phyloP scores from a whole-genome alignment of 2,888 invertebrate species.

The Agrochola litura region DNA sequence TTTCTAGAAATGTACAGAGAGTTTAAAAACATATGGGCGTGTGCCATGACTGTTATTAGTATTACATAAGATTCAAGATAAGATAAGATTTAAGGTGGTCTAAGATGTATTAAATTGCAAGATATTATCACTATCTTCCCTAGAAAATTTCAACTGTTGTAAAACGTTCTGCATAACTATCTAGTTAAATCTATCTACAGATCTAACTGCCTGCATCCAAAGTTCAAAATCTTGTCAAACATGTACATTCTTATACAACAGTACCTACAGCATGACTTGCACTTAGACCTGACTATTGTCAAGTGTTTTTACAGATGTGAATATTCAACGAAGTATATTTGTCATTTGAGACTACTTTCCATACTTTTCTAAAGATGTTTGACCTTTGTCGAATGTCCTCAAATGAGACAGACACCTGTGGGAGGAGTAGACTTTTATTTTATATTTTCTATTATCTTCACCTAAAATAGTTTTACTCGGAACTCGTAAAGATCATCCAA shows the following conservation, averaged over 20 bases:
- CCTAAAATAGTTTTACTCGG: not conserved
- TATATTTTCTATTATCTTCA: slow-evolving; percentile 19
- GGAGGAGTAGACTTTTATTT: slow-evolving; percentile 27
- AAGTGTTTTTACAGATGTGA: slow-evolving; percentile 35
- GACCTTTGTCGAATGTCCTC: slow-evolving; percentile 35
- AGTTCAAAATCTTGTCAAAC: slow-evolving; percentile 23
- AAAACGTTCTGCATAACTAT: not conserved
- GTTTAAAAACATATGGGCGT: slow-evolving; percentile 2
- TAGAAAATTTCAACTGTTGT: not conserved
- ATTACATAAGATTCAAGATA: not conserved
- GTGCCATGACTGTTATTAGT: not conserved
- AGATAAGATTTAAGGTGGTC: not conserved
- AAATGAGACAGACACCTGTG: slow-evolving; percentile 31
- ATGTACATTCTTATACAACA: not conserved
- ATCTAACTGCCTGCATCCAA: not conserved
- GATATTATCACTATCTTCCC: not conserved
- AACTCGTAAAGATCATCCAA: slow-evolving; percentile 14
- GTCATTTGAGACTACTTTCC: slow-evolving; percentile 33
- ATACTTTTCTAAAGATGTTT: slow-evolving; percentile 50
- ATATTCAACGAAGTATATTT: slow-evolving; percentile 43
- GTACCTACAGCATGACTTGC: slow-evolving; percentile 32
- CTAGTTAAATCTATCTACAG: not conserved
- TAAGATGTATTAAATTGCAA: not conserved
- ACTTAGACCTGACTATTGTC: slow-evolving; percentile 27
- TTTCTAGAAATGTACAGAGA: not conserved